Percentiles rank a stretch among this genome's conserved stretches.
Conservation (phyloP, 2,888 invertebrate genomes). For the Ichneumoninae sp. region DNA sequence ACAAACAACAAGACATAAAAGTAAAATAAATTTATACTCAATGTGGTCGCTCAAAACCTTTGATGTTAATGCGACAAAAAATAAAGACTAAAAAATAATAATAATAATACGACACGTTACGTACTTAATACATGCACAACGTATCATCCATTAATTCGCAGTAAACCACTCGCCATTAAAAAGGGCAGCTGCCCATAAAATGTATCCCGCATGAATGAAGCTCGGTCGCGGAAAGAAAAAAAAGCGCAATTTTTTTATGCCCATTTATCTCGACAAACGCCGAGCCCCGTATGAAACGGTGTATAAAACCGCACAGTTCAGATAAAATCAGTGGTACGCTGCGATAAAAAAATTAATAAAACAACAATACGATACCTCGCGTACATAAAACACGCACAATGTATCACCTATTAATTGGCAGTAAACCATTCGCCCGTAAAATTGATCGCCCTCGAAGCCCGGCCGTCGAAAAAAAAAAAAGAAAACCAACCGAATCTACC, state of each 20-base stretch:
- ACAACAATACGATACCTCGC: neutral
- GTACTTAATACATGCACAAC: neutral
- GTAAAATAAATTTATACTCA: neutral
- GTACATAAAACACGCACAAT: neutral
- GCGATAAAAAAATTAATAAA: neutral
- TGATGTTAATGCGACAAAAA: neutral
- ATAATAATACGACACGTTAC: neutral
- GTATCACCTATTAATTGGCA: neutral
- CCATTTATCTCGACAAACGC: neutral
- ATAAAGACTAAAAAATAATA: neutral
- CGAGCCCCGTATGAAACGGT: neutral
- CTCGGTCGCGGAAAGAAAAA: too few species aligned
- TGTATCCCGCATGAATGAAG: too few species aligned
- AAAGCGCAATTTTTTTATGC: neutral
- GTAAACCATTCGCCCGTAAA: neutral
- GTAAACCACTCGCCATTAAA: neutral
- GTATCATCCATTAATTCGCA: neutral
- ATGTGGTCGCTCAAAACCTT: constrained; percentile 1
- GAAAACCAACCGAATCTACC: neutral
- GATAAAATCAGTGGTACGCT: neutral
- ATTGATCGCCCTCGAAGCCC: neutral
- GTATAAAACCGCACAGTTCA: neutral
- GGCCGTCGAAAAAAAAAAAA: neutral
- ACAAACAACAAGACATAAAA: neutral
- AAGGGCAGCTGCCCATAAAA: too few species aligned